Evolutionary conservation across 2,797 vertebrate genomes (phyloP).

Genomic region (Pteropus rufus): DNA sequence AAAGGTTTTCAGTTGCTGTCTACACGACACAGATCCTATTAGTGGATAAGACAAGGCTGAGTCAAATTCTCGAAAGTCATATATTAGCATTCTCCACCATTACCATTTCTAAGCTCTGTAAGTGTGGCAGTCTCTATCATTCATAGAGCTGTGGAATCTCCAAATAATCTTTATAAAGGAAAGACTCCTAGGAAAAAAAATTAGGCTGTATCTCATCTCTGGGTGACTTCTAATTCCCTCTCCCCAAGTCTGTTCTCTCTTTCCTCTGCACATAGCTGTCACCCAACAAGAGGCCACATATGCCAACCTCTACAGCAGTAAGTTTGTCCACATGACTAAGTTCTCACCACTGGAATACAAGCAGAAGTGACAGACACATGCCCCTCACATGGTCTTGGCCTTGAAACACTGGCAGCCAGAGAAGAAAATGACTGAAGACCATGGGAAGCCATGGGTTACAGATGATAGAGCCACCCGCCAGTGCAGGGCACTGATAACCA

Average conservation of each 20-base stretch:
- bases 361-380: not conserved
- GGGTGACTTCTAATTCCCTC: not conserved
- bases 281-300: not conserved
- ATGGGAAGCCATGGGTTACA: not conserved
- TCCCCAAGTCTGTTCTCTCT: not conserved
- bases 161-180: not conserved
- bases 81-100: rapidly evolving
- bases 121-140: not conserved
- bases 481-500: not conserved
- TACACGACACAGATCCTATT: not conserved
- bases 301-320: not conserved
- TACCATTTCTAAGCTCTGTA: not conserved
- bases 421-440: not conserved
- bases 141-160: not conserved
- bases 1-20: not conserved
- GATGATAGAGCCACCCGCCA: too few species aligned
- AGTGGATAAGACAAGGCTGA: not conserved
- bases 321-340: rapidly evolving
- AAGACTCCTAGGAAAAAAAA: not conserved
- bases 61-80: not conserved
- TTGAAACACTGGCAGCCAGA: not conserved
- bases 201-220: not conserved
- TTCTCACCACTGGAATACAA: not conserved
- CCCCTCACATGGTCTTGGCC: not conserved
- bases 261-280: not conserved